Base-by-base conservation (phyloP, 2,888 invertebrate genomes). In the Nowickia ferox region DNA sequence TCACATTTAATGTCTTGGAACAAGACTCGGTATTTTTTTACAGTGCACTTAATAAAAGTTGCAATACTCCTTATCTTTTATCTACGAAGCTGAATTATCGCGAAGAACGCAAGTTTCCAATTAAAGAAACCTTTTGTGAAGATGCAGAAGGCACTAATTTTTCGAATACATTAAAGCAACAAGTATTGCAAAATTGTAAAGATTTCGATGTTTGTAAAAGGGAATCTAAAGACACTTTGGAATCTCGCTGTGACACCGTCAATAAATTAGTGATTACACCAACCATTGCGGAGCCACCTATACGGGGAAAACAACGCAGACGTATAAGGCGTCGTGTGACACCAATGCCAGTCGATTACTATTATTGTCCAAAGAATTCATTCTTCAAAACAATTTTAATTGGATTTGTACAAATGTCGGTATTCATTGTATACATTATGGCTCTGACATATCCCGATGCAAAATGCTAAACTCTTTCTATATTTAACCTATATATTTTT, bases 21-120 rank as follows among this genome's bases (percentile, higher is more conserved):
- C 92, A 91, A 79, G 91, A 92, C 78, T 88, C 90, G 1, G 86
- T 91, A 72, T 92, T 92, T 80, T 90, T 92, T 30, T 90, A 92
- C 30, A 89, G 89, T 68, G 84, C 88, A 0, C 48, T 72, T 2
- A 72, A 82, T 13, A 87, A 76, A 9, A 61, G 63, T 22, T 30
- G 68, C 9, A 51, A 44, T 1, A n/a, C 6, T 15, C 17, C 42
- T 15, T 8, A 30, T 61, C 13, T 48, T 17, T 44, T 55, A 11
- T 61, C 66, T 10, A 38, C n/a, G 1, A 53, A 71, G 6, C 63
- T 44, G 9, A 17, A 78, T 11, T 9, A 42, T 11, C 42, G 40
- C 15, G 51, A 61, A 15, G 44, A 75, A 19, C 30, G 44, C 3
- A 15, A 38, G 22, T 1, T 57, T 13, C 57, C 65, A 4, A n/a